Percentiles rank a stretch among this genome's conserved stretches.
Conservation (phyloP, 2,888 invertebrate species). For the Melanostoma mellinum region DNA sequence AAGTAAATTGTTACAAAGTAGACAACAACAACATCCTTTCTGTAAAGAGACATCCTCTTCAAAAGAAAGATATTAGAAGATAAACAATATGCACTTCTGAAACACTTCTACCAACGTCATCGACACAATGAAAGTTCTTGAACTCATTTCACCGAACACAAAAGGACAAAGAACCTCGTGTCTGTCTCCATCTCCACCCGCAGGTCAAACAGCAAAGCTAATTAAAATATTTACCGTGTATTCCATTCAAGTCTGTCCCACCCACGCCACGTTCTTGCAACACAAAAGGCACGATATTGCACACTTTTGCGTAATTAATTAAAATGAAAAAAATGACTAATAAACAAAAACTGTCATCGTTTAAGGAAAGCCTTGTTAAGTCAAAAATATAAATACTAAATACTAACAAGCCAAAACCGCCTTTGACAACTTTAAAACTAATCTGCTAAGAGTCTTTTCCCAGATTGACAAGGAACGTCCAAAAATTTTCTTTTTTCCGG, state of each 20-base stretch:
- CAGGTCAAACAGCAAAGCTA: constrained; percentile 46
- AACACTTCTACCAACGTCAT: background rate
- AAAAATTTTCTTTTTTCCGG: constrained; percentile 16
- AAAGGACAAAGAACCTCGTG: constrained; percentile 46
- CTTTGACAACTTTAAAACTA: constrained; percentile 16
- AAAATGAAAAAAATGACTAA: background rate
- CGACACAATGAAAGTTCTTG: constrained; percentile 47
- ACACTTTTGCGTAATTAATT: constrained; percentile 14
- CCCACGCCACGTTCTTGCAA: constrained; percentile 23
- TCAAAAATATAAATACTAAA: constrained; percentile 1
- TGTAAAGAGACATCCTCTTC: background rate
- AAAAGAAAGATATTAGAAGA: constrained; percentile 5
- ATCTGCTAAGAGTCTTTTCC: constrained; percentile 30
- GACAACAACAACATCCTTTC: too few species aligned
- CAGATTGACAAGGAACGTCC: constrained; percentile 27
- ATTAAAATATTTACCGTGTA: constrained; percentile 49
- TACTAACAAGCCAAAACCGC: constrained; percentile 3
- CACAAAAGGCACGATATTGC: constrained; percentile 7
- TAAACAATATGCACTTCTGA: constrained; percentile 17
- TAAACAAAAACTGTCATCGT: background rate
- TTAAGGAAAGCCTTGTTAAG: background rate
- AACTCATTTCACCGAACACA: constrained; percentile 20
- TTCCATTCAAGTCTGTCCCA: constrained; percentile 40
- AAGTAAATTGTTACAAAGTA: too few species aligned
- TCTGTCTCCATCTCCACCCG: constrained; percentile 11